phyloP scores from a whole-genome alignment of 2,888 invertebrate species.

The Acholoe squamosa region DNA sequence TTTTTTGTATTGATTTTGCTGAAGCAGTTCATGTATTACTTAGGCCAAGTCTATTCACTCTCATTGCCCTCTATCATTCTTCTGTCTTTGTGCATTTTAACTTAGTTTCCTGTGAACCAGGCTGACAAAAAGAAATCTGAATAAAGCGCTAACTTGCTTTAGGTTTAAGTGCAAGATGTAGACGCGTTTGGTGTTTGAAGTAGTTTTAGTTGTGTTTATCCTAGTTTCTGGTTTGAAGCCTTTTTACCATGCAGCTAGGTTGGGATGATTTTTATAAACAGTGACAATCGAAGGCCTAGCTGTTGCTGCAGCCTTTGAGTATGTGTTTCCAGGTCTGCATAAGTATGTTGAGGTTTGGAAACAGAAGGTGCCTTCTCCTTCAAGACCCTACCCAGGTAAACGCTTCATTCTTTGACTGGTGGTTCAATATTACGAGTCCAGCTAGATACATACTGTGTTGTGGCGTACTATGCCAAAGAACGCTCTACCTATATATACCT shows the following conservation, averaged over 20 bases:
- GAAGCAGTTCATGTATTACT: not conserved
- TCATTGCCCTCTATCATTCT: not conserved
- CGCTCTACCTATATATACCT: constrained; percentile 42
- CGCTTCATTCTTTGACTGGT: constrained; percentile 46
- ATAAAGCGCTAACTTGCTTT: constrained; percentile 13
- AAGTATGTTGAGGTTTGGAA: constrained; percentile 63
- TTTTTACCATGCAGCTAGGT: constrained; percentile 24
- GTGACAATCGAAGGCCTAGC: not conserved
- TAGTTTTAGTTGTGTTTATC: constrained; percentile 8
- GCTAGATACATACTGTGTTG: constrained; percentile 59
- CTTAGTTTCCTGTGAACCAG: too few relatives aligned
- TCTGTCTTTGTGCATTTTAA: not conserved
- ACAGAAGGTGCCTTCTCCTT: constrained; percentile 62
- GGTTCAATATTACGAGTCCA: constrained; percentile 17
- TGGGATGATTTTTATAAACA: not conserved
- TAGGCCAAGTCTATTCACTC: not conserved
- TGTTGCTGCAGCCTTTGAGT: constrained; percentile 52
- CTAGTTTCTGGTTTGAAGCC: not conserved
- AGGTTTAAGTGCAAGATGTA: constrained; percentile 28
- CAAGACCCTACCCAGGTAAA: constrained; percentile 59
- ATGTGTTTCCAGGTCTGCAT: constrained; percentile 62
- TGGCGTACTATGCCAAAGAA: constrained; percentile 47
- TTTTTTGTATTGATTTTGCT: not conserved
- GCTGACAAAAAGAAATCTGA: not conserved
- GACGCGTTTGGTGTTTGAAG: not conserved